Base-by-base conservation (phyloP, 2,888 invertebrate species). In the Caenorhabditis sp. region DNA sequence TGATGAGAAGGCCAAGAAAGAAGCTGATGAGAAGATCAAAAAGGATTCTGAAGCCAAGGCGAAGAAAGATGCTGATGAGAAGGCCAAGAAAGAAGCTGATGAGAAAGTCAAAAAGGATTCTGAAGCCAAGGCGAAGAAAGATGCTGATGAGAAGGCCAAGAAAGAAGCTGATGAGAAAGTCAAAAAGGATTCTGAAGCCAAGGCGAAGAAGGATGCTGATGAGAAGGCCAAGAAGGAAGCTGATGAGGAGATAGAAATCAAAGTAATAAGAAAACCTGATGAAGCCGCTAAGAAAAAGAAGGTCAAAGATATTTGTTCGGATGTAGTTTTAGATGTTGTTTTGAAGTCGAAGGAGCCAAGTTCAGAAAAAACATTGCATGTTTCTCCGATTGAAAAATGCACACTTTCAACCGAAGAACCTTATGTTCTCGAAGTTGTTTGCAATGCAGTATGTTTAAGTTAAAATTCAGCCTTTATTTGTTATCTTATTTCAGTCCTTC, bases 361-460 rank as follows among this genome's bases (percentile, higher is more conserved):
- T n/a, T 26, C 17, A 14, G 4, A 7, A 26, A 8, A 5, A 8
- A 36, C 10, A 8, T 36, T 36, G 5, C 5, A 20, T 20, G 20
- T 74, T 31, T n/a, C 60, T 4, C 69, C 63, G 1, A n/a, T 23
- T 1, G 62, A 60, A 23, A 25, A 66, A 0, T 50, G 50, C 52
- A n/a, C 20, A 27, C 20, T 67, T 5, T 25, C 5, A 12, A 21
- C 31, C 2, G 67, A 72, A 31, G 69, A 70, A 31, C 76, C 76
- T 0, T 72, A 63, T 23, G 66, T 68, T 21, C n/a, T 72, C 5
- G 76, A 73, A 58, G 71, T 72, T 0, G 58, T 52, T 20, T 73
- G 72, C 38, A 31, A 66, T 36, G 76, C 76, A 7, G 65, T 65
- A 52, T 57, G 59, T 64, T 23, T 26, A 10, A 23, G 1, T 59